Evolutionary conservation across 2,113 vertebrate genomes (phyloP), one percentile per base, ranked within the genome.

Genomic region (Australoheros scitulus): DNA sequence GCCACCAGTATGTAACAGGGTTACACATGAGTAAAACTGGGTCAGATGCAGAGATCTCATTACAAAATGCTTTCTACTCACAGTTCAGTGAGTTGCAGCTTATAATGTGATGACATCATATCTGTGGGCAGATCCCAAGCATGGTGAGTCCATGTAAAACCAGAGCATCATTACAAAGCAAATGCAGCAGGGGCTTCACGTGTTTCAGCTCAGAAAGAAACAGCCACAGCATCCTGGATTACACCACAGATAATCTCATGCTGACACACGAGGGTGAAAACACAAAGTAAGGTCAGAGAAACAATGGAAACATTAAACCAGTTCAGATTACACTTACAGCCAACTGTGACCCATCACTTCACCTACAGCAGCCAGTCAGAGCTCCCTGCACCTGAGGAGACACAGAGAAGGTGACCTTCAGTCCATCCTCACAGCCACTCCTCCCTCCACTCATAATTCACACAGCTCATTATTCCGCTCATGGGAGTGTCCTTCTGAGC

Each of bases 351-450:
- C 17, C 14, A 26, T 64, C 32, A 56, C 60, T 77, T 36, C n/a
- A 7, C 17, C 41, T 13, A 3, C 4, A 34, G 52, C 26, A 32
- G 3, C 11, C 13, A 17, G 70, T 72, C 72, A 76, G 26, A 10
- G 29, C 65, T 77, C 60, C 60, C 75, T 61, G 81, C 32, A 18
- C 75, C 52, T 81, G 84, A 81, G 84, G 59, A 79, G 80, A 79
- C 61, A 64, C 43, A 75, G 43, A 41, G 58, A 78, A 55, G 13
- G 2, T 83, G 74, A 82, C 84, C 78, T 87, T 88, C 81, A 82
- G 22, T 36, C 26, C 26, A 26, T 63, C 59, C 61, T 68, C 63
- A 52, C 3, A 76, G 47, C 56, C 76, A n/a, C 81, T 43, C 60
- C 79, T 75, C 82, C n/a, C 15, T 74, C 29, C 64, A 75, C 65